phyloP scores from a whole-genome alignment of 2,888 invertebrate genomes.

The Drosophila merina region DNA sequence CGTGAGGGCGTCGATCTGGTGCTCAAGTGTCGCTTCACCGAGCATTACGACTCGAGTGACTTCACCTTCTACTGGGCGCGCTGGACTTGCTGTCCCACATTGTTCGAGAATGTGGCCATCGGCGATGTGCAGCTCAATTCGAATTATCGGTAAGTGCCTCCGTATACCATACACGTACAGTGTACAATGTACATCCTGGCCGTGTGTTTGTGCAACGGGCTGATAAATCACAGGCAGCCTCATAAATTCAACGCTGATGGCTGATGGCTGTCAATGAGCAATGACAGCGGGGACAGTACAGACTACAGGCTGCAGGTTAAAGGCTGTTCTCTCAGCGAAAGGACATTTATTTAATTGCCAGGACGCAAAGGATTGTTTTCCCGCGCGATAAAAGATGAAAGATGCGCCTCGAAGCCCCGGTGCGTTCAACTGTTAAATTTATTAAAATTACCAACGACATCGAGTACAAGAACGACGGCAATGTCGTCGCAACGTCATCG shows the following conservation, averaged over 20 bases:
- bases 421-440: slow-evolving; percentile 74
- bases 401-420: slow-evolving; percentile 64
- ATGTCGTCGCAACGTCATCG: slow-evolving; percentile 52
- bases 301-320: slow-evolving; percentile 8
- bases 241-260: slow-evolving; percentile 70
- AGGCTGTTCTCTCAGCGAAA: slow-evolving; percentile 9
- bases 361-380: slow-evolving; percentile 43
- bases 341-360: slow-evolving; percentile 78
- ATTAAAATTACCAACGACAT: slow-evolving; percentile 73
- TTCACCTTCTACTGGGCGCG: slow-evolving; percentile 95
- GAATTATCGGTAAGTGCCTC: slow-evolving; percentile 90
- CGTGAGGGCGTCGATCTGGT: slow-evolving; percentile 94
- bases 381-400: slow-evolving; percentile 74
- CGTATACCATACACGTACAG: not conserved
- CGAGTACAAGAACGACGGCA: not conserved
- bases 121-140: slow-evolving; percentile 91
- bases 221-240: slow-evolving; percentile 73
- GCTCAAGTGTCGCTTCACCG: slow-evolving; percentile 92
- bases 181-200: slow-evolving; percentile 4
- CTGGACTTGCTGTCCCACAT: slow-evolving; percentile 88
- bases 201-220: slow-evolving; percentile 62
- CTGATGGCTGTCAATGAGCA: slow-evolving; percentile 73
- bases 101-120: slow-evolving; percentile 96
- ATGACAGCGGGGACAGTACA: slow-evolving; percentile 17
- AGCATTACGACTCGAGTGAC: slow-evolving; percentile 88